These are phyloP conservation scores for Helicoverpa assulta DNA, from an alignment of 2,888 invertebrate genomes.

Conservation along the genomic window DNA sequence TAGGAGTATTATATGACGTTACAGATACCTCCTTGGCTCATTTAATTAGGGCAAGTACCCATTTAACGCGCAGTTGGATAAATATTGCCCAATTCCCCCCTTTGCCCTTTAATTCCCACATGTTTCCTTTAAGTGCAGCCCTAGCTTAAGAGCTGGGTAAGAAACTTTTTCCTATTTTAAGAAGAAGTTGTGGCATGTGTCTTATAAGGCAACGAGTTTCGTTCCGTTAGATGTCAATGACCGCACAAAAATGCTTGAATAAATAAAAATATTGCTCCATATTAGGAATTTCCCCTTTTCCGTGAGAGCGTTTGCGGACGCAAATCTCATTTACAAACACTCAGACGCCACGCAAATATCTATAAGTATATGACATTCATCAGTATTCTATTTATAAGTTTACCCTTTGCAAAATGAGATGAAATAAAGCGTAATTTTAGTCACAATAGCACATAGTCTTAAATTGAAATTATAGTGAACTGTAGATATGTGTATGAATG, in stretches of 20 bases:
- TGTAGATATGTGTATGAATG: no score
- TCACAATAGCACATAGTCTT: no score
- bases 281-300: not conserved
- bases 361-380: not conserved
- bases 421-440: no score
- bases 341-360: not conserved
- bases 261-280: not conserved
- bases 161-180: not conserved
- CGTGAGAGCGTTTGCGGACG: not conserved
- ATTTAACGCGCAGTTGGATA: slow-evolving; percentile 17
- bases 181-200: not conserved
- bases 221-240: slow-evolving; percentile 3
- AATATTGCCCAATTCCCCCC: slow-evolving; percentile 10
- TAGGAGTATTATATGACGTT: slow-evolving; percentile 34
- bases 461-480: no score
- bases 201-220: not conserved
- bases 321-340: not conserved
- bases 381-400: no score
- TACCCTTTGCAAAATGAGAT: no score
- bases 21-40: slow-evolving; percentile 25
- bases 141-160: not conserved
- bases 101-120: slow-evolving; percentile 9
- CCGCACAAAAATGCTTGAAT: slow-evolving; percentile 23
- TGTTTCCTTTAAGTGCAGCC: not conserved
- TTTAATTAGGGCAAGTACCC: slow-evolving; percentile 47